Evolutionary conservation across 2,888 invertebrate species (phyloP).

Genomic region (Opisthograptis luteolata): DNA sequence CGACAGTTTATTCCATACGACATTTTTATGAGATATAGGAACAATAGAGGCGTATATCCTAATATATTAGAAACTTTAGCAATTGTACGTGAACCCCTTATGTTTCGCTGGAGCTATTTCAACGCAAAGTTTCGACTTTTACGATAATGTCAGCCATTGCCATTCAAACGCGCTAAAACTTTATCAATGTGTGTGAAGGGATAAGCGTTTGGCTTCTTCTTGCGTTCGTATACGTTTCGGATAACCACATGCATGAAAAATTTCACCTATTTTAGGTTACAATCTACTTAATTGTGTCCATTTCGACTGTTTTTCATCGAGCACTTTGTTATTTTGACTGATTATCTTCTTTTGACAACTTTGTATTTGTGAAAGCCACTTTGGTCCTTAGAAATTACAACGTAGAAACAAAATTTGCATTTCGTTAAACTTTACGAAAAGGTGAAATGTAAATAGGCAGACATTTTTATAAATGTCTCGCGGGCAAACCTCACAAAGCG

Average conservation of each 20-base stretch:
- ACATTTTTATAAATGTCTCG: background rate
- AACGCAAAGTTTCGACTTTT: conserved; percentile 82
- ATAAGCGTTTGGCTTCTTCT: conserved; percentile 71
- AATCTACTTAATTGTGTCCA: too few relatives aligned
- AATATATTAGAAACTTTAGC: conserved; percentile 81
- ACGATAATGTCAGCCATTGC: conserved; percentile 84
- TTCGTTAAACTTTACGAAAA: too few relatives aligned
- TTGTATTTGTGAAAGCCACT: too few relatives aligned
- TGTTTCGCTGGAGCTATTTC: conserved; percentile 79
- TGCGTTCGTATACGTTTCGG: conserved; percentile 29
- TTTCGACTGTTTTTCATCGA: background rate
- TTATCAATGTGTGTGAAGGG: conserved; percentile 82
- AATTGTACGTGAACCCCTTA: conserved; percentile 83
- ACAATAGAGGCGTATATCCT: conserved; percentile 73
- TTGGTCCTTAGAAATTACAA: too few relatives aligned
- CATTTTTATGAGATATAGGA: conserved; percentile 76
- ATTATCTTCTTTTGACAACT: too few relatives aligned
- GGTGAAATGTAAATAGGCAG: too few relatives aligned
- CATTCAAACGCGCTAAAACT: conserved; percentile 83
- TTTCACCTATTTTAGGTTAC: too few relatives aligned
- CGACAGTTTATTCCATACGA: conserved; percentile 62
- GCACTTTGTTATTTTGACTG: background rate
- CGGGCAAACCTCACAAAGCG: background rate
- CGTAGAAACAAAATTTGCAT: too few relatives aligned
- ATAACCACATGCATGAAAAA: conserved; percentile 21